phyloP scores from a whole-genome alignment of 2,797 vertebrate genomes.

The Tinamus major region DNA sequence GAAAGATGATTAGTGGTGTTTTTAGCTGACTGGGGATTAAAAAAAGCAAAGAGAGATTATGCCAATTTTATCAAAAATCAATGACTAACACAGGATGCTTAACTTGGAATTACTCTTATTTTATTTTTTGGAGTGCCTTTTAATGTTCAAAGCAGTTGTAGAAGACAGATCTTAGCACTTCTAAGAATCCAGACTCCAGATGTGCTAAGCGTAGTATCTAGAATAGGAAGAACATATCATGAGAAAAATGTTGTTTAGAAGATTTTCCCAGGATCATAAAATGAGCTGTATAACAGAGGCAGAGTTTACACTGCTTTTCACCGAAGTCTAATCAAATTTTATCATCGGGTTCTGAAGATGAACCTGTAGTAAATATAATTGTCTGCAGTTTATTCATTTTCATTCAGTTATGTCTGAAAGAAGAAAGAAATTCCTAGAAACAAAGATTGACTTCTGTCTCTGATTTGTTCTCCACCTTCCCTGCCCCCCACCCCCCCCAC shows the following conservation, averaged over 20 bases:
- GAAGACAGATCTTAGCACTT: constrained; percentile 18
- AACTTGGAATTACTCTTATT: constrained; percentile 35
- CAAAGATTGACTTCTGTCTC: not conserved
- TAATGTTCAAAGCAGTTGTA: constrained; percentile 37
- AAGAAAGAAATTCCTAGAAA: not conserved
- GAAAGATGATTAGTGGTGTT: constrained; percentile 9
- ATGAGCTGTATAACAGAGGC: not conserved
- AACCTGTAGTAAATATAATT: not conserved
- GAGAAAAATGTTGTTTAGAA: constrained; percentile 32
- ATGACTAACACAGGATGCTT: constrained; percentile 35
- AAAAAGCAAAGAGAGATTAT: constrained; percentile 41
- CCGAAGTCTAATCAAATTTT: constrained; percentile 45
- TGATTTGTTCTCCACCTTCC: not conserved
- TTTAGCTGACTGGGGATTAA: constrained; percentile 44
- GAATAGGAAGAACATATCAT: constrained; percentile 44
- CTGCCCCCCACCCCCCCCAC: too few relatives aligned
- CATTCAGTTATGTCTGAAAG: not conserved
- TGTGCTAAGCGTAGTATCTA: constrained; percentile 49
- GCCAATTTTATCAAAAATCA: not conserved
- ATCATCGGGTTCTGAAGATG: not conserved
- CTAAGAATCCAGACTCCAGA: not conserved
- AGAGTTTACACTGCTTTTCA: constrained; percentile 39
- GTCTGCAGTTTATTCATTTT: not conserved
- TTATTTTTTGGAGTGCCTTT: constrained; percentile 22
- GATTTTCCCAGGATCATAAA: constrained; percentile 62